Evolutionary conservation across 2,888 invertebrate species (phyloP), one percentile per base, ranked within the genome.

Genomic region (Nyleta sp.): DNA sequence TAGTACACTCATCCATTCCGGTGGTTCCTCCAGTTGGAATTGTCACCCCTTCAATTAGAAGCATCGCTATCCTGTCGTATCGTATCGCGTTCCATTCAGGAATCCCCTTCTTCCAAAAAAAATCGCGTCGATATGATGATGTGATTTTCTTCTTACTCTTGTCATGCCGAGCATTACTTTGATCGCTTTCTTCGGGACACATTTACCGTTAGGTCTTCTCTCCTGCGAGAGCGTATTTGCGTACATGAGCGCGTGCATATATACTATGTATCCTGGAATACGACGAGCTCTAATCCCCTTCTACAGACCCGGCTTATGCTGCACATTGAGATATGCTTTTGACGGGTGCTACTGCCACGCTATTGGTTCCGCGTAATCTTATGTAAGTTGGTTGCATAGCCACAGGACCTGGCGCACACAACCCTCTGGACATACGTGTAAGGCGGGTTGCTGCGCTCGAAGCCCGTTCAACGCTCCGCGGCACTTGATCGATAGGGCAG

Each of bases 351-450:
- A 83, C 87, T 85, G 86, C 84, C 75, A 84, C 82, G 86, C 88
- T 86, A 88, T 88, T 89, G 89, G 88, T 86, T 87, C 86, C 77
- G 75, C 82, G 85, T 89, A 88, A 89, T 90, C 88, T 86, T 85
- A 83, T 87, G 90, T 87, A 88, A 88, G 89, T 89, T 87, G 88
- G 87, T 89, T 88, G 89, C 89, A 88, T 89, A 87, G 87, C 86
- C 88, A 85, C 88, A 89, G 88, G 89, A 85, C 85, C 82, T 76
- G 70, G 76, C 78, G 60, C 81, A 64, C 77, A 74, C 78, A 73
- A 50, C 67, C 82, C 82, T 82, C 77, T 84, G 85, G 86, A 87
- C 86, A 88, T 82, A 83, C 82, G 84, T 84, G 84, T 82, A 80
- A 15, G 64, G 62, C 72, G 78, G 60, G 80, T 80, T 81, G 76